These are phyloP conservation scores for Taeniopygia guttata DNA, from an alignment of 2,797 vertebrate genomes.

Conservation along the genomic window DNA sequence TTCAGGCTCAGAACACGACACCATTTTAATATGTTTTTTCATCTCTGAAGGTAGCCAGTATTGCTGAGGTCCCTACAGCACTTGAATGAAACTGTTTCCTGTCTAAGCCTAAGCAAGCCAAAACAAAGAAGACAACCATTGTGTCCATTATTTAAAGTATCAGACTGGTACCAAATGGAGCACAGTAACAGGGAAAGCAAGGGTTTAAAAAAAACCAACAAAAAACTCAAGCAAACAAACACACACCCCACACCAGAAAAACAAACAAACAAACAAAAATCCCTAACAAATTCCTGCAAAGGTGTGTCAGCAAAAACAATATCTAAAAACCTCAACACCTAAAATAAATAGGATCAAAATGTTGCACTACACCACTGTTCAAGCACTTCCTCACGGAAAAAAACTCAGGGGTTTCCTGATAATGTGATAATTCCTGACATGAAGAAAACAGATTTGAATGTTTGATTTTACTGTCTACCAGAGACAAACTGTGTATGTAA, in stretches of 20 bases:
- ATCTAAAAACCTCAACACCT: background rate
- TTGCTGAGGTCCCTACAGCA: background rate
- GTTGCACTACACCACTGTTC: background rate
- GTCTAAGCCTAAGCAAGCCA: background rate
- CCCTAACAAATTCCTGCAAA: background rate
- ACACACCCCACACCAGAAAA: too few species aligned
- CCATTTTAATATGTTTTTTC: background rate
- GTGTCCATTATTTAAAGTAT: background rate
- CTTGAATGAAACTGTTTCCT: background rate
- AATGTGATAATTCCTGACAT: background rate
- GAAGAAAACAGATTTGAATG: background rate
- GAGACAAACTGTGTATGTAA: background rate
- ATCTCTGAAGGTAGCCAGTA: background rate
- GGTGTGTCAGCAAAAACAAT: background rate
- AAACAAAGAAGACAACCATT: background rate
- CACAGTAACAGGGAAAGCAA: background rate
- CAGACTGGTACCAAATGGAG: background rate
- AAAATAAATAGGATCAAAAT: background rate
- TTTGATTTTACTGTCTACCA: conserved; percentile 12
- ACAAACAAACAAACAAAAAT: background rate
- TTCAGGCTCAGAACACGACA: background rate
- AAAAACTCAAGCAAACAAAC: background rate
- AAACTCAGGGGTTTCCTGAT: background rate
- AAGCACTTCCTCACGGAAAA: background rate
- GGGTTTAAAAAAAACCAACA: background rate